Conservation (phyloP, 1,140 invertebrate genomes). For the Campoletis sonorensis region DNA sequence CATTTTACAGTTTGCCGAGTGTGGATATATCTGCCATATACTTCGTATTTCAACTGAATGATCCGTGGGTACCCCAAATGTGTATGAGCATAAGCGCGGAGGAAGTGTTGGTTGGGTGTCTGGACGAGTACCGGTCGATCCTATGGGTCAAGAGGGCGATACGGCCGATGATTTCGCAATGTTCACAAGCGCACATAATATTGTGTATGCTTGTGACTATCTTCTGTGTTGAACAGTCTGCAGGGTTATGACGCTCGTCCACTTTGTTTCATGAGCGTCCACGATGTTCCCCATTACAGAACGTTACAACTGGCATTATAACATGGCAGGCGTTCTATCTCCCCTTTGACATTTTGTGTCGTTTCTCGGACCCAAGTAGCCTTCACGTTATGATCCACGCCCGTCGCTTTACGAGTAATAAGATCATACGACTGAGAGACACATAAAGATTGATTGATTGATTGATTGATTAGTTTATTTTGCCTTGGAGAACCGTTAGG, state of each 20-base stretch:
- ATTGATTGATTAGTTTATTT: too few species aligned
- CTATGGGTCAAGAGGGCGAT: slow-evolving; percentile 22
- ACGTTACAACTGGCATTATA: slow-evolving; percentile 28
- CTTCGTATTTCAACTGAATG: background rate
- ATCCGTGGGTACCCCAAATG: background rate
- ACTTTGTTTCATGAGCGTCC: slow-evolving; percentile 61
- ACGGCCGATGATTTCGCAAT: slow-evolving; percentile 9
- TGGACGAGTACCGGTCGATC: slow-evolving; percentile 6
- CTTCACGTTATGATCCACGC: background rate
- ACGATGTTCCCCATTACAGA: slow-evolving; percentile 26
- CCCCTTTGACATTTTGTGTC: slow-evolving; percentile 24
- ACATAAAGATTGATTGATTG: too few species aligned
- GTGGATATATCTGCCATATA: too few species aligned
- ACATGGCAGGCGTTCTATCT: slow-evolving; percentile 21
- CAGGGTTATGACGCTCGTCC: slow-evolving; percentile 57
- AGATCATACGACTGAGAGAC: too few species aligned
- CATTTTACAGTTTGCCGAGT: too few species aligned
- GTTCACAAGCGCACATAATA: slow-evolving; percentile 1
- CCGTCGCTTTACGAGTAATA: too few species aligned
- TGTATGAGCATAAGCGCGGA: background rate
- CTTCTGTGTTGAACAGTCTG: background rate
- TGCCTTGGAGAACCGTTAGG: too few species aligned
- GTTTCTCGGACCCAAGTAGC: background rate
- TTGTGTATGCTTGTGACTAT: background rate
- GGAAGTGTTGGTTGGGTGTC: slow-evolving; percentile 11